phyloP scores from a whole-genome alignment of 2,888 invertebrate genomes.

The Halocaridina rubra region DNA sequence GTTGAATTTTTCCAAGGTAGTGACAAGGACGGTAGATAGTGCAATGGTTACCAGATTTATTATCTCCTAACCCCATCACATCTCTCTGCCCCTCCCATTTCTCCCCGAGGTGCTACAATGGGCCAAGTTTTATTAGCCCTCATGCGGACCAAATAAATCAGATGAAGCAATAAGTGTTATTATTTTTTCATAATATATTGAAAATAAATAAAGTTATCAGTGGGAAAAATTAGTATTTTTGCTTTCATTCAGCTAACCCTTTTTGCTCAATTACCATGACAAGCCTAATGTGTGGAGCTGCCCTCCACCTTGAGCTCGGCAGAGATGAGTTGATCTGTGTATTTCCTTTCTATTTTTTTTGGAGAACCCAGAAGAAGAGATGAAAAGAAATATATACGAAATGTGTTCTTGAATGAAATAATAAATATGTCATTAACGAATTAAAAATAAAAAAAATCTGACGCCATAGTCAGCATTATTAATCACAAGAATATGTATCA shows the following conservation, averaged over 20 bases:
- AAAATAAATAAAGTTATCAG: conserved; percentile 15
- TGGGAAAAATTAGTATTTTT: conserved; percentile 40
- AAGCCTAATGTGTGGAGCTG: conserved; percentile 9
- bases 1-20: no score
- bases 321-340: conserved; percentile 1
- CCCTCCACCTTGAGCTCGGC: conserved; percentile 6
- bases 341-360: no score
- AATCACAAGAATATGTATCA: no score
- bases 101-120: conserved; percentile 24
- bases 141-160: conserved; percentile 55
- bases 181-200: conserved; percentile 42
- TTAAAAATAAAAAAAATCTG: no score
- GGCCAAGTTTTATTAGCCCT: conserved; percentile 34
- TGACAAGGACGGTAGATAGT: conserved; percentile 34
- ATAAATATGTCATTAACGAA: no score
- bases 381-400: no score
- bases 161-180: conserved; percentile 55
- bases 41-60: conserved; percentile 49
- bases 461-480: no score
- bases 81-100: not conserved
- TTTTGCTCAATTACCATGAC: conserved; percentile 35
- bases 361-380: no score
- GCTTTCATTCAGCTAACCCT: conserved; percentile 16
- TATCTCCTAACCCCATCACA: not conserved
- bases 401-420: no score